Conservation (phyloP, 2,888 invertebrate genomes). For the Drosophila trichaetosa region DNA sequence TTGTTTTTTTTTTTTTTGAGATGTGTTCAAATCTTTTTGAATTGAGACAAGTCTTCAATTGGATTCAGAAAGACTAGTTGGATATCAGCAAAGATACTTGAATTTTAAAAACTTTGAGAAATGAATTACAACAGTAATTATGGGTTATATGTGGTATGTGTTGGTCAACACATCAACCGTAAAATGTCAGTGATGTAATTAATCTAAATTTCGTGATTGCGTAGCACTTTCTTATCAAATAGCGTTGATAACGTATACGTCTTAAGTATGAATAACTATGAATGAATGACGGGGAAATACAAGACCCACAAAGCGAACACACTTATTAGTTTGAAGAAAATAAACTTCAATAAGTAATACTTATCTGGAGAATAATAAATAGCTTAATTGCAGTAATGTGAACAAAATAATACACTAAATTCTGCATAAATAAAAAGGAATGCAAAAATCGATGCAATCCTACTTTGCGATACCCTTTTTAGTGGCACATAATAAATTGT, state of each 20-base stretch:
- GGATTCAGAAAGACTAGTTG: background rate
- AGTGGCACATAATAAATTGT: background rate
- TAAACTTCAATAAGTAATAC: background rate
- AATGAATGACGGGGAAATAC: conserved; percentile 33
- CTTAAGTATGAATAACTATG: conserved; percentile 27
- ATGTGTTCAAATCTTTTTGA: background rate
- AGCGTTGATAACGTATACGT: conserved; percentile 34
- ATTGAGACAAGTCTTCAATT: conserved; percentile 11
- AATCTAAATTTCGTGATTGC: background rate
- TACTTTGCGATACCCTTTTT: background rate
- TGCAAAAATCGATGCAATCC: background rate
- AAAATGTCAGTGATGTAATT: conserved; percentile 50
- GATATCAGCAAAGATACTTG: background rate
- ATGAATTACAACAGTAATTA: background rate
- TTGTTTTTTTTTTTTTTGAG: background rate
- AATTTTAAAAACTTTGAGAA: background rate
- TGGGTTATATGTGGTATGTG: background rate
- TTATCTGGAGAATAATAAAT: background rate
- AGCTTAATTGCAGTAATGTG: background rate
- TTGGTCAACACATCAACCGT: background rate
- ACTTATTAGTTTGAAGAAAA: background rate
- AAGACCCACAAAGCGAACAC: background rate
- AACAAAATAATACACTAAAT: background rate
- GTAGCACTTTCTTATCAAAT: conserved; percentile 47
- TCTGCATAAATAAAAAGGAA: background rate